Conservation (phyloP, 2,888 invertebrate genomes). For the Seira ritae region DNA sequence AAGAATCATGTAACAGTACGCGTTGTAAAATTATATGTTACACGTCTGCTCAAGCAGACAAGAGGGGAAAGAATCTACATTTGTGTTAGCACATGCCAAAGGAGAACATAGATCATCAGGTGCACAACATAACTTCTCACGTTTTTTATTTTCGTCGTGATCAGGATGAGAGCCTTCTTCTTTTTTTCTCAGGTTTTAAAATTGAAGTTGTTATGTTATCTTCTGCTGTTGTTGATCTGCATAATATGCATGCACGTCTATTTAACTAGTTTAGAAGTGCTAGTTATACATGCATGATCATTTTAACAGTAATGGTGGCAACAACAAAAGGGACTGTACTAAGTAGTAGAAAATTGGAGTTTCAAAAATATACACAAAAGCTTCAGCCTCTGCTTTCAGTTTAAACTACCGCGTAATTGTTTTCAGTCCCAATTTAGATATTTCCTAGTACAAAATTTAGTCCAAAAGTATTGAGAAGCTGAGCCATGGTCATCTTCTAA, state of each 20-base stretch:
- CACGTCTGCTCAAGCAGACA: constrained; percentile 21
- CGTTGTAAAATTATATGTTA: constrained; percentile 18
- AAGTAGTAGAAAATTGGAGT: no score
- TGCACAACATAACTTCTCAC: constrained; percentile 49
- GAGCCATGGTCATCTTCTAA: no score
- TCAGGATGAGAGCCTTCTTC: constrained; percentile 27
- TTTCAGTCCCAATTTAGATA: no score
- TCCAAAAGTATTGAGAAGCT: no score
- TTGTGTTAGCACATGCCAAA: constrained; percentile 19
- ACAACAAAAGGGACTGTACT: not conserved
- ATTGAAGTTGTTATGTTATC: no score
- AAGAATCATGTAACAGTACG: constrained; percentile 6
- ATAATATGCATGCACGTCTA: constrained; percentile 6
- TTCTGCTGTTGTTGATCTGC: constrained; percentile 9
- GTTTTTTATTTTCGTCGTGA: constrained; percentile 56
- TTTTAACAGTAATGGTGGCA: not conserved
- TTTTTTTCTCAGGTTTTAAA: constrained; percentile 7
- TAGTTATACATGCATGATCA: not conserved
- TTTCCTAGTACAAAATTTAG: no score
- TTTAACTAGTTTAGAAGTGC: constrained; percentile 14
- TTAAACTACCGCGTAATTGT: no score
- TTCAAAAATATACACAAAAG: no score
- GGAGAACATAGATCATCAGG: constrained; percentile 19
- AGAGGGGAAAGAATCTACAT: not conserved
- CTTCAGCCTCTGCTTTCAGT: no score